Conservation (phyloP, 2,113 vertebrate genomes). For the Ariopsis seemanni region DNA sequence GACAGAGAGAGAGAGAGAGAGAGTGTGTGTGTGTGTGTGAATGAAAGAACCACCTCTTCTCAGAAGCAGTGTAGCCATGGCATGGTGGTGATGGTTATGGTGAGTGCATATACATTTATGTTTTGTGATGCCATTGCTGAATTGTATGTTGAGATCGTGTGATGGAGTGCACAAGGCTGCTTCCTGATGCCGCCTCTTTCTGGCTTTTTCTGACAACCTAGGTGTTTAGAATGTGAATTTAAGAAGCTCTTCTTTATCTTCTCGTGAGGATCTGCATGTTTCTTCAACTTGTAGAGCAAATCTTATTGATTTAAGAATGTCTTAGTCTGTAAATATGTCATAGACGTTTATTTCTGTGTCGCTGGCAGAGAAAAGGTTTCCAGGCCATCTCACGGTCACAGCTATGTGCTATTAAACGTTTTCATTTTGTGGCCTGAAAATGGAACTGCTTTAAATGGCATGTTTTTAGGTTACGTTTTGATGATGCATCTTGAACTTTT, state of each 20-base stretch:
- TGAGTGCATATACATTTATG: conserved; percentile 43
- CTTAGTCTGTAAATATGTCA: not conserved
- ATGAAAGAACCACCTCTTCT: conserved; percentile 45
- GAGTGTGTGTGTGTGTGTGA: conserved; percentile 36
- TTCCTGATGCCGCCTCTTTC: not conserved
- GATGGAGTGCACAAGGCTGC: not conserved
- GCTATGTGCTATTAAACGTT: conserved; percentile 59
- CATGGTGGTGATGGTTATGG: conserved; percentile 59
- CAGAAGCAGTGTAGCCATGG: conserved; percentile 58
- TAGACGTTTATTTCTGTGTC: conserved; percentile 64
- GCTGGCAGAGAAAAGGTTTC: conserved; percentile 65
- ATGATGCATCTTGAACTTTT: conserved; percentile 42
- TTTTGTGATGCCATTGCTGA: not conserved
- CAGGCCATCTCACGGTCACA: conserved; percentile 60
- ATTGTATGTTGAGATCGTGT: not conserved
- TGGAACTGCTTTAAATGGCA: conserved; percentile 36
- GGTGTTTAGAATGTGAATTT: not conserved
- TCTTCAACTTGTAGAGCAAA: not conserved
- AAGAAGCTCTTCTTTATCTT: not conserved
- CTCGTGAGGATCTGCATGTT: not conserved
- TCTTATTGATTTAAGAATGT: not conserved
- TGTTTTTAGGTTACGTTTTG: conserved; percentile 17
- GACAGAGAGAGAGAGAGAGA: conserved; percentile 29
- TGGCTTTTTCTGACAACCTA: not conserved
- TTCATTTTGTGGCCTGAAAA: conserved; percentile 40